phyloP scores from a whole-genome alignment of 2,113 vertebrate species.

The Cebus imitator region DNA sequence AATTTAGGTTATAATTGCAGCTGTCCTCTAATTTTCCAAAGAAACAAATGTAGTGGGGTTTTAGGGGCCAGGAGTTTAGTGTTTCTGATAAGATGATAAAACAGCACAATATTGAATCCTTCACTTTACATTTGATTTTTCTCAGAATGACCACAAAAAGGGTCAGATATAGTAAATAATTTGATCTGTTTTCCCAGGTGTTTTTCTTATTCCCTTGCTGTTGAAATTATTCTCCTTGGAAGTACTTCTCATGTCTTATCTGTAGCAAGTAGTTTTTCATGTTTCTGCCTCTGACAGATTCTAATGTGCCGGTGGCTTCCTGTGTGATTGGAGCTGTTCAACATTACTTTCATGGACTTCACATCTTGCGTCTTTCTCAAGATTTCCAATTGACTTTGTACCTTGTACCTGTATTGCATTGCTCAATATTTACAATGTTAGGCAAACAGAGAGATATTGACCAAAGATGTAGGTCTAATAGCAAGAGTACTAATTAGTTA shows the following conservation, averaged over 20 bases:
- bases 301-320: not conserved
- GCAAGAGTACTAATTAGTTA: not conserved
- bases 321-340: not conserved
- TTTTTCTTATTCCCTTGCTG: not conserved
- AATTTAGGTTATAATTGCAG: not conserved
- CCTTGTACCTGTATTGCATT: not conserved
- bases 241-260: not conserved
- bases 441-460: not conserved
- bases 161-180: not conserved
- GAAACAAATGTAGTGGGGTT: not conserved
- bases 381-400: not conserved
- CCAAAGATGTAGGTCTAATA: not conserved
- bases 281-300: not conserved
- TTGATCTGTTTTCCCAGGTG: not conserved
- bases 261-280: not conserved
- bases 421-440: not conserved
- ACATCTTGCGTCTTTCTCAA: not conserved
- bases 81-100: constrained; percentile 11
- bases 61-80: not conserved
- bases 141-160: not conserved
- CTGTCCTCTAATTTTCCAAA: not conserved
- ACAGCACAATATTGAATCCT: not conserved
- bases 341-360: not conserved
- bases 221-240: not conserved
- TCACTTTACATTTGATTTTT: not conserved